Percentiles rank a stretch among this genome's conserved stretches.
phyloP scores from a whole-genome alignment of 2,797 vertebrate genomes.

The Monodelphis domestica region DNA sequence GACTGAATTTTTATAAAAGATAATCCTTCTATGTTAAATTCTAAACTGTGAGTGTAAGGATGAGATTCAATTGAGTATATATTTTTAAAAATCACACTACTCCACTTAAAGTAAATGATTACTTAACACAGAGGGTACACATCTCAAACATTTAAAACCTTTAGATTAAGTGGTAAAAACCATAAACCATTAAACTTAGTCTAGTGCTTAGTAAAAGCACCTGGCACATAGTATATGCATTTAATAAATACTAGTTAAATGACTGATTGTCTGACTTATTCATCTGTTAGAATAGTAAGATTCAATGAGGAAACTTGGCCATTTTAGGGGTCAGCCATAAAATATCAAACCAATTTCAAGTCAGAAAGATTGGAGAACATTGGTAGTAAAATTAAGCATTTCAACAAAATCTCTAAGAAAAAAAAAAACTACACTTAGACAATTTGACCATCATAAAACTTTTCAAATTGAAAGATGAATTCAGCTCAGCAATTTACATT shows the following conservation, averaged over 20 bases:
- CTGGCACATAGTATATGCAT: background rate
- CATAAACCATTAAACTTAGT: background rate
- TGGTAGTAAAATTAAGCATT: background rate
- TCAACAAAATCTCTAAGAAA: background rate
- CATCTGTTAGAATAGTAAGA: background rate
- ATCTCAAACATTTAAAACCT: too few species aligned
- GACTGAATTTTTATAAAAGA: background rate
- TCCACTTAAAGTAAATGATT: too few species aligned
- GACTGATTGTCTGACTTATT: background rate
- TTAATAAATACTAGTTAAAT: background rate
- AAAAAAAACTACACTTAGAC: background rate
- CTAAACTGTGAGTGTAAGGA: background rate
- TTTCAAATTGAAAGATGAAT: background rate
- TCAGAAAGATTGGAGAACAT: background rate
- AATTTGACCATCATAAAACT: background rate
- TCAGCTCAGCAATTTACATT: background rate
- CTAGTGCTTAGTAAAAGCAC: background rate
- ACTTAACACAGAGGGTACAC: too few species aligned
- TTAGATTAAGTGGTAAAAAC: too few species aligned
- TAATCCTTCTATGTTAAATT: background rate
- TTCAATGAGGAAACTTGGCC: background rate
- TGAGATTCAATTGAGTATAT: too few species aligned
- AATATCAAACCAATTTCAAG: background rate
- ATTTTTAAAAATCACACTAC: too few species aligned
- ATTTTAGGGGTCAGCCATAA: background rate